Evolutionary conservation across 2,113 vertebrate species (phyloP).

Genomic region (Excalfactoria chinensis): DNA sequence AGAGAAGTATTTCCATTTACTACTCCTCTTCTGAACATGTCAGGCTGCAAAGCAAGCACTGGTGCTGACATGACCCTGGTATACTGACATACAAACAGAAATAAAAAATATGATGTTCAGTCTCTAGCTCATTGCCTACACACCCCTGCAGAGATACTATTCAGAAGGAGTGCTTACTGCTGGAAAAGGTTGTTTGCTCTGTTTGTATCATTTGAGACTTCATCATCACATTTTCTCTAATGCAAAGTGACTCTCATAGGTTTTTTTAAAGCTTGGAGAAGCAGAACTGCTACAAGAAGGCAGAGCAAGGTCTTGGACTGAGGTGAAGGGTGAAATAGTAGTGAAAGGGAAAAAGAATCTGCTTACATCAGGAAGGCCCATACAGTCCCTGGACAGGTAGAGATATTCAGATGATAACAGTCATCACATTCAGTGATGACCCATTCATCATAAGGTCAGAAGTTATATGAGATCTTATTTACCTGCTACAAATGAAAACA

Average conservation of each 20-base stretch:
- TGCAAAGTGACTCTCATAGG: background rate
- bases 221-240: background rate
- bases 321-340: no score
- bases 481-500: background rate
- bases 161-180: background rate
- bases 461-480: background rate
- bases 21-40: background rate
- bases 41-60: background rate
- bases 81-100: constrained; percentile 26
- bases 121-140: background rate
- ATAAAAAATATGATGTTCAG: background rate
- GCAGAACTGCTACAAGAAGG: background rate
- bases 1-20: constrained; percentile 3
- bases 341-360: no score
- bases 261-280: background rate
- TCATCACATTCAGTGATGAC: background rate
- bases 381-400: no score
- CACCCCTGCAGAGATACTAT: background rate
- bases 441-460: background rate
- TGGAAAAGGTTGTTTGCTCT: background rate
- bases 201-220: background rate
- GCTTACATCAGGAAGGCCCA: no score
- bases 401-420: no score
- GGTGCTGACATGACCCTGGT: constrained; percentile 18
- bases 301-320: no score